Conservation (phyloP, 2,888 invertebrate species). For the Pyrocoelia pectoralis region DNA sequence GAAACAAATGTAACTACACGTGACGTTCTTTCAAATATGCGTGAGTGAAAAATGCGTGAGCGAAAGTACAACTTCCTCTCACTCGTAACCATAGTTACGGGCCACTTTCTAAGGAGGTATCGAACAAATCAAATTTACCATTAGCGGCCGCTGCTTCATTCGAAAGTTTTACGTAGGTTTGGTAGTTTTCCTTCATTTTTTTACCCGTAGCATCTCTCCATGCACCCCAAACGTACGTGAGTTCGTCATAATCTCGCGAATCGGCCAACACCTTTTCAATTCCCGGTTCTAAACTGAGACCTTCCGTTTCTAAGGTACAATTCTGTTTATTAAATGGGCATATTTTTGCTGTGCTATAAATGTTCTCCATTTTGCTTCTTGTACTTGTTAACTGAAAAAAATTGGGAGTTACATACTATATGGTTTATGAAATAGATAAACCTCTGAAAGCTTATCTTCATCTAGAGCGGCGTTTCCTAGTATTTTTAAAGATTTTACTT, state of each 20-base stretch:
- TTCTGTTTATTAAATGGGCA: slow-evolving; percentile 56
- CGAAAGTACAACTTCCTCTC: too few relatives aligned
- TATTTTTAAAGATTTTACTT: slow-evolving; percentile 59
- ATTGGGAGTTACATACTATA: slow-evolving; percentile 30
- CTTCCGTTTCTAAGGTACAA: slow-evolving; percentile 50
- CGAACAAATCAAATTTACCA: too few relatives aligned
- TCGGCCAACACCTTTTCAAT: slow-evolving; percentile 56
- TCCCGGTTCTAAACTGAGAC: slow-evolving; percentile 56
- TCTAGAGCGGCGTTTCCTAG: slow-evolving; percentile 60
- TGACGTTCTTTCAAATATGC: too few relatives aligned
- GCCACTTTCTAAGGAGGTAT: too few relatives aligned
- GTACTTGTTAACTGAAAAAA: slow-evolving; percentile 46
- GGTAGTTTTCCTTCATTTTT: slow-evolving; percentile 67
- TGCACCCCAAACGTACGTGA: slow-evolving; percentile 70
- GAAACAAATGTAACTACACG: too few relatives aligned
- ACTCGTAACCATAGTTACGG: too few relatives aligned
- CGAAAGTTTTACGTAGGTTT: slow-evolving; percentile 67
- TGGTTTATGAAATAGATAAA: slow-evolving; percentile 37
- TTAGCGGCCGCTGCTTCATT: slow-evolving; percentile 65
- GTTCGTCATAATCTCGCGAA: slow-evolving; percentile 67
- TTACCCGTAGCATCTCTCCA: slow-evolving; percentile 72
- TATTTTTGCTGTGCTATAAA: slow-evolving; percentile 60
- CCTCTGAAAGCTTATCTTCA: slow-evolving; percentile 53
- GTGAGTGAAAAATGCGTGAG: too few relatives aligned
- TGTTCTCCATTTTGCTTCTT: slow-evolving; percentile 46